These are phyloP conservation scores for Puntigrus tetrazona DNA, from an alignment of 2,113 vertebrate species.

Conservation along the genomic window DNA sequence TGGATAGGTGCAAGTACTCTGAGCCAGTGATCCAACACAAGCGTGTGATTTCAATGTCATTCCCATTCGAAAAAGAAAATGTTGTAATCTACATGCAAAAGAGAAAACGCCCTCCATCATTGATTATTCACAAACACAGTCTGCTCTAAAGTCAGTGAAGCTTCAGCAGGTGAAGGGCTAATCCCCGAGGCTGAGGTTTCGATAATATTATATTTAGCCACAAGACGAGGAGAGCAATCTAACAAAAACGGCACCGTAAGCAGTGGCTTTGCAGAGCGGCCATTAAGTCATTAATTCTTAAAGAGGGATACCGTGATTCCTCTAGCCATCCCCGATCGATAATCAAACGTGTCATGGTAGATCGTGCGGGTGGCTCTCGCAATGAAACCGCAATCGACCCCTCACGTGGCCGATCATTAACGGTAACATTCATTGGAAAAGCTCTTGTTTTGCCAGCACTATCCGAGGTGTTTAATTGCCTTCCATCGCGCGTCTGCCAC, in stretches of 20 bases:
- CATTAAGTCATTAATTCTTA: conserved; percentile 38
- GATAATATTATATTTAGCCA: conserved; percentile 11
- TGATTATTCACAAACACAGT: not conserved
- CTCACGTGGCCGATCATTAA: conserved; percentile 59
- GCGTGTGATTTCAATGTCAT: not conserved
- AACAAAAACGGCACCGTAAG: conserved; percentile 1
- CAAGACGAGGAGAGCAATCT: not conserved
- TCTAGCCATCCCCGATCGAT: conserved; percentile 11
- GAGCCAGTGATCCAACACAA: not conserved
- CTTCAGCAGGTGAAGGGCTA: not conserved
- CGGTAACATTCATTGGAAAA: conserved; percentile 59
- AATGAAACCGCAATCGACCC: conserved; percentile 37
- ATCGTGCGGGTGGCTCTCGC: not conserved
- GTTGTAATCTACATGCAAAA: conserved; percentile 12
- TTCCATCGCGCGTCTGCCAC: conserved; percentile 57
- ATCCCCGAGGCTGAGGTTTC: not conserved
- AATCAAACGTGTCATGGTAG: conserved; percentile 17
- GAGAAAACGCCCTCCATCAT: not conserved
- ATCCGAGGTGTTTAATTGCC: conserved; percentile 69
- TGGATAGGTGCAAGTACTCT: not conserved
- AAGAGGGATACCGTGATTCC: not conserved
- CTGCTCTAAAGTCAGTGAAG: not conserved
- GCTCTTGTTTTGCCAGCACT: conserved; percentile 62
- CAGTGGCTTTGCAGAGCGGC: conserved; percentile 44
- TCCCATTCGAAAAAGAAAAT: not conserved